Evolutionary conservation across 2,797 vertebrate genomes (phyloP), one percentile per base, ranked within the genome.

Genomic region (Epinephelus coioides): DNA sequence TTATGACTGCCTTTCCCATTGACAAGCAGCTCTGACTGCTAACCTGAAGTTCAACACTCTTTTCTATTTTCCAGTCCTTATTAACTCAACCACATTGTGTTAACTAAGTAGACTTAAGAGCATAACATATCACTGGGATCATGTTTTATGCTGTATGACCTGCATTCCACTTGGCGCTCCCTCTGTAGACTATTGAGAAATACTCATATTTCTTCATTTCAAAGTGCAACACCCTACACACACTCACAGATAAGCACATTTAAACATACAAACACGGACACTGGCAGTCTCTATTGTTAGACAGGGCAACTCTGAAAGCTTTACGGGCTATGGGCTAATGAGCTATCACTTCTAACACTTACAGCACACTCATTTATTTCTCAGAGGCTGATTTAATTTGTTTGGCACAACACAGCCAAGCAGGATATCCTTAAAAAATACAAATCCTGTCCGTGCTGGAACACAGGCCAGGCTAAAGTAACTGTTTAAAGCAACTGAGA

Each of bases 261-360:
- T 34, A 66, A 51, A 50, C 54, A 67, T 54, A 75, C 43, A 54
- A 69, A 55, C 7, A 55, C 2, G 70, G 67, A 34, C 18, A 65
- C 10, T 46, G 44, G 68, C 38, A 10, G 21, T 4, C 13, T 72
- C 59, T 12, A 2, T 62, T 71, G 73, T 66, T 68, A 62, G 30
- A 61, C 60, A 44, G 23, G 50, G 63, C 23, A 23, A 79, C 56
- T 69, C 50, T 85, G 69, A 82, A 87, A 68, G 76, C 76, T 73
- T 76, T 50, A 44, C 40, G 69, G 60, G 66, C 80, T 72, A 68
- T 49, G 13, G 51, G 53, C 71, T 85, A 84, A 83, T 82, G 57
- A 86, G 70, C 64, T 62, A 77, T 81, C 64, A 78, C 53, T 75
- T 76, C 63, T 66, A 78, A 46, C 43, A 64, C 63, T 73, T 75